These are phyloP conservation scores for Blastomussa wellsi DNA, from an alignment of 92 coral and sea anemone genomes.

Conservation along the genomic window DNA sequence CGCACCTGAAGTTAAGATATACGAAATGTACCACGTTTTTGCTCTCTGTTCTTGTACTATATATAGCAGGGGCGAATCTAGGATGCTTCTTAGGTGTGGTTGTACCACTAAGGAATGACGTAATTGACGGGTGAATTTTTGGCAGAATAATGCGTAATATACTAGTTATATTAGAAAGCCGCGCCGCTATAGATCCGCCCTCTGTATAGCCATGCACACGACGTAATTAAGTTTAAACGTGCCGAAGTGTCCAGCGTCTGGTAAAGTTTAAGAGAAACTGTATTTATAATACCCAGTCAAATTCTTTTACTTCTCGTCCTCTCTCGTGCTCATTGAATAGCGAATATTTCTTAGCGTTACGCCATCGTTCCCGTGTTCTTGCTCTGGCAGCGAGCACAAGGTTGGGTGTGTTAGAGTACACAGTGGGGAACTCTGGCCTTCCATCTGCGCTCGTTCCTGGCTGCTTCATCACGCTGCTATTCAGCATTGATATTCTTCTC, in stretches of 20 bases:
- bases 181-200: too few species aligned
- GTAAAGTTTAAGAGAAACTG: too few species aligned
- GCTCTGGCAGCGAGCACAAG: slow-evolving; percentile 79
- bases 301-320: slow-evolving; percentile 67
- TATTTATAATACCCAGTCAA: slow-evolving; percentile 70
- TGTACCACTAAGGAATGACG: too few species aligned
- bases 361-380: slow-evolving; percentile 67
- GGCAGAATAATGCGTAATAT: too few species aligned
- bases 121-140: too few species aligned
- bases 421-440: slow-evolving; percentile 58
- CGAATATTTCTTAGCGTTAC: slow-evolving; percentile 53
- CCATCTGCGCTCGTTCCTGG: slow-evolving; percentile 69
- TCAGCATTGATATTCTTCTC: slow-evolving; percentile 46
- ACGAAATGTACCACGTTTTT: too few species aligned
- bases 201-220: too few species aligned
- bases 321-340: slow-evolving; percentile 68
- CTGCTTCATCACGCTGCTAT: slow-evolving; percentile 45
- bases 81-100: too few species aligned
- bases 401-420: slow-evolving; percentile 70
- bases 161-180: too few species aligned
- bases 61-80: too few species aligned
- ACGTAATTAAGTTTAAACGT: neutral
- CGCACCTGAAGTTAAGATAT: too few species aligned
- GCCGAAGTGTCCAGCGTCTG: neutral
- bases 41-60: too few species aligned